Percentiles rank a stretch among this genome's conserved stretches.
These are phyloP conservation scores for Megastigmus dorsalis DNA, from an alignment of 2,888 invertebrate genomes.

Conservation along the genomic window DNA sequence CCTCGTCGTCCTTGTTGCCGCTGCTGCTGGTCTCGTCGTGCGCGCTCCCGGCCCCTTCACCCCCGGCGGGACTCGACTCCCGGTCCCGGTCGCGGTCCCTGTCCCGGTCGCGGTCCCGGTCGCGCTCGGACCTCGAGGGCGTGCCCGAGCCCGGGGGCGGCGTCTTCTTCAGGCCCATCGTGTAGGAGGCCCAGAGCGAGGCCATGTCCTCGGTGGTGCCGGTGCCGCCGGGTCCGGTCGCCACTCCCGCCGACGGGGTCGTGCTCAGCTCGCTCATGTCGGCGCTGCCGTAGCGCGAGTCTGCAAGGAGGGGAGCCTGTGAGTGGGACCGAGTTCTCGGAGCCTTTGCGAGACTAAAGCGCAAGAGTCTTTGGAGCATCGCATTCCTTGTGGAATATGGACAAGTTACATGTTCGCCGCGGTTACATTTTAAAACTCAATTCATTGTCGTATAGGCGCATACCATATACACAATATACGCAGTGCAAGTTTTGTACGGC, in stretches of 20 bases:
- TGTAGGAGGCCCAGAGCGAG: conserved; percentile 91
- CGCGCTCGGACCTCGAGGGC: conserved; percentile 65
- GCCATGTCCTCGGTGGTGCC: conserved; percentile 83
- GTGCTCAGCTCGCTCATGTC: conserved; percentile 66
- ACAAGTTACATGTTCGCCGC: too few relatives aligned
- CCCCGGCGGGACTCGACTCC: conserved; percentile 82
- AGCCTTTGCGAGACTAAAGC: too few relatives aligned
- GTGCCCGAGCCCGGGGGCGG: conserved; percentile 65
- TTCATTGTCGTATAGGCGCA: too few relatives aligned
- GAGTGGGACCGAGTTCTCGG: too few relatives aligned
- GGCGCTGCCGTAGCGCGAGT: conserved; percentile 72
- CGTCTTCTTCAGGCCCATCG: conserved; percentile 82
- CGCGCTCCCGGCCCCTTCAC: conserved; percentile 80
- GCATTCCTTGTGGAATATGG: too few relatives aligned
- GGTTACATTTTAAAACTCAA: too few relatives aligned
- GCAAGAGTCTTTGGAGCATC: too few relatives aligned
- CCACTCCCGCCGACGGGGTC: conserved; percentile 1
- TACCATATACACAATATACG: too few relatives aligned
- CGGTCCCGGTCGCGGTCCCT: conserved; percentile 74
- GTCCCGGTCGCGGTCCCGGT: conserved; percentile 77
- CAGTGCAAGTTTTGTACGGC: too few relatives aligned
- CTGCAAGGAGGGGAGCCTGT: too few relatives aligned
- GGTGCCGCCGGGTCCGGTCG: conserved; percentile 65
- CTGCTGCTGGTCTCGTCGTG: conserved; percentile 93
- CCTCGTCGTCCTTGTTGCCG: conserved; percentile 89